Evolutionary conservation across 2,888 invertebrate species (phyloP), one percentile per base, ranked within the genome.

Genomic region (Boloria euphrosyne): DNA sequence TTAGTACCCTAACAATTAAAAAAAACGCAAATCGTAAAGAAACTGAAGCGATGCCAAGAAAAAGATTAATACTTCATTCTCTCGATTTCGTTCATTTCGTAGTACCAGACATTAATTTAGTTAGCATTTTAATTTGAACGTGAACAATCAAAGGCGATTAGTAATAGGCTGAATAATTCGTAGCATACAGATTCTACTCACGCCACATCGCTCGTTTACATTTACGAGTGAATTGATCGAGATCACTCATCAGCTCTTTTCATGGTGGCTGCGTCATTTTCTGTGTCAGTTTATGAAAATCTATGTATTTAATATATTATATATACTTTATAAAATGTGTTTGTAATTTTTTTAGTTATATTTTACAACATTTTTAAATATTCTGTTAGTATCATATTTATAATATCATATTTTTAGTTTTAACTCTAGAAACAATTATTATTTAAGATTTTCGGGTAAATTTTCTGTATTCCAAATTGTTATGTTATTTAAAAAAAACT

Each of bases 241-340:
- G 57, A 18, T 63, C 54, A 62, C 54, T 49, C 57, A 64, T 64
- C 31, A 57, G 63, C 59, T 59, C 49, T 59, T 59, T 58, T 49
- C 49, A 59, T 38, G 7, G 3, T 1, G 17, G 13, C 17, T 46
- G 27, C 27, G 14, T 47, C 7, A 43, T n/a, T n/a, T 57, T n/a
- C 44, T 57, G 7, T n/a, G 2, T 57, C n/a, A 22, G 18, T 22
- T 22, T 44, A 44, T 55, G 31, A 17, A n/a, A n/a, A 22, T 44
- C n/a, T 7, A 7, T 18, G 13, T 38, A 18, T 13, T 1, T n/a
- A n/a, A n/a, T n/a, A 43, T 38, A 16, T 13, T 22, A 7, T 0
- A 5, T 22, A 14, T 3, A 14, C n/a, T 27, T 5, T 0, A 52
- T 14, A 51, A 0, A n/a, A 7, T 0, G 6, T 52, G 3, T 22